phyloP scores from a whole-genome alignment of 2,888 invertebrate species.

The Philaethria dido region DNA sequence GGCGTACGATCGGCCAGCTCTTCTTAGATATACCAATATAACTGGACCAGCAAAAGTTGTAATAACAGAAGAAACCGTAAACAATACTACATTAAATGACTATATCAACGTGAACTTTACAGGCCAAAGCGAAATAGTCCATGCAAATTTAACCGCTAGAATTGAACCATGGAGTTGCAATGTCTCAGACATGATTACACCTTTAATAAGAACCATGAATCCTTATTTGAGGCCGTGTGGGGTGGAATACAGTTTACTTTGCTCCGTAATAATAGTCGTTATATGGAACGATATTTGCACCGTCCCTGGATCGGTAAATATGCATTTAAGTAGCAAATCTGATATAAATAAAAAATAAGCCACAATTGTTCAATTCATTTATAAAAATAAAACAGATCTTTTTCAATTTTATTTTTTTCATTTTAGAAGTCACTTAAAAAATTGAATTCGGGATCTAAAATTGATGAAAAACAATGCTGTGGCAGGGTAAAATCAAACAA shows the following conservation, averaged over 20 bases:
- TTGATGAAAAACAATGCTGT: conserved; percentile 58
- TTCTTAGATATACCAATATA: conserved; percentile 67
- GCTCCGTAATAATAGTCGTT: conserved; percentile 90
- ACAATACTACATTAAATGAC: conserved; percentile 52
- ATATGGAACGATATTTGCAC: conserved; percentile 91
- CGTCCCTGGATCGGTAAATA: conserved; percentile 75
- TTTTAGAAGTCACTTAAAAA: conserved; percentile 48
- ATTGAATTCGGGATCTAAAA: conserved; percentile 44
- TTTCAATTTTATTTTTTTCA: background rate
- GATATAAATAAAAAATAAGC: background rate
- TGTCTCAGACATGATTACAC: conserved; percentile 82
- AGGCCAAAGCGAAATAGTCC: conserved; percentile 32
- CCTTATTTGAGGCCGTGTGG: conserved; percentile 92
- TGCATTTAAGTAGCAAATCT: conserved; percentile 12
- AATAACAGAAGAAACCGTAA: conserved; percentile 55
- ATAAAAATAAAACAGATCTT: background rate
- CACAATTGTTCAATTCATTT: background rate
- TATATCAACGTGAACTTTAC: conserved; percentile 30
- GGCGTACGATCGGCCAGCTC: conserved; percentile 64
- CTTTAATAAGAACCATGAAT: conserved; percentile 86
- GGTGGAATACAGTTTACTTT: conserved; percentile 92
- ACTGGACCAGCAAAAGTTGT: conserved; percentile 58
- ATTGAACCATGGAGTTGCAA: conserved; percentile 69
- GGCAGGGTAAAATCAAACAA: conserved; percentile 68
- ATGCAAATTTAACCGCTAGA: conserved; percentile 50